Conservation (phyloP, 2,888 invertebrate species). For the Macroteleia sp. region DNA sequence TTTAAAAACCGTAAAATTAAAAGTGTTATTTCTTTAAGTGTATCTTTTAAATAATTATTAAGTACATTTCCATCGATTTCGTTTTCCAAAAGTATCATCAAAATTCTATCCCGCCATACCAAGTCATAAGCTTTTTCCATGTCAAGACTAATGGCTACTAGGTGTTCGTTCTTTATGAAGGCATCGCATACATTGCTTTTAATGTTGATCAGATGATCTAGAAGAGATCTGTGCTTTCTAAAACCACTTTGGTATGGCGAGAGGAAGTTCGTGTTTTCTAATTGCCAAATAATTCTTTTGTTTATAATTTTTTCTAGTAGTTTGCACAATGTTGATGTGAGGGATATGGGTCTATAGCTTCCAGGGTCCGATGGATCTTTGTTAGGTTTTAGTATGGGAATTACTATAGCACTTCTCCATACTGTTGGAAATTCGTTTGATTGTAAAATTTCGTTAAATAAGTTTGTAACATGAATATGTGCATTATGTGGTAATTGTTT, state of each 20-base stretch:
- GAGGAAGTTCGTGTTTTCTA: slow-evolving; percentile 45
- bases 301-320: slow-evolving; percentile 43
- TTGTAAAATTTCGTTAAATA: slow-evolving; percentile 3
- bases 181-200: slow-evolving; percentile 39
- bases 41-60: too few relatives aligned
- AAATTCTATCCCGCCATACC: slow-evolving; percentile 25
- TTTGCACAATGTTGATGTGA: slow-evolving; percentile 1
- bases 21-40: too few relatives aligned
- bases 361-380: slow-evolving; percentile 4
- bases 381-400: slow-evolving; percentile 52
- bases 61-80: too few relatives aligned
- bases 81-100: background rate
- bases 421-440: slow-evolving; percentile 1
- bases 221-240: background rate
- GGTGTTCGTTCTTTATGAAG: slow-evolving; percentile 42
- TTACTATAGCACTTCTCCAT: slow-evolving; percentile 48
- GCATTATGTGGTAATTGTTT: slow-evolving; percentile 5
- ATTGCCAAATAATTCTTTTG: slow-evolving; percentile 40
- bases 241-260: slow-evolving; percentile 14
- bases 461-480: background rate
- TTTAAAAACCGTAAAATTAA: too few relatives aligned
- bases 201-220: slow-evolving; percentile 8
- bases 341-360: background rate
- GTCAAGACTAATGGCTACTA: slow-evolving; percentile 52
- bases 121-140: slow-evolving; percentile 61